These are phyloP conservation scores for Perognathus longimembris DNA, from an alignment of 2,113 vertebrate species.

Conservation along the genomic window DNA sequence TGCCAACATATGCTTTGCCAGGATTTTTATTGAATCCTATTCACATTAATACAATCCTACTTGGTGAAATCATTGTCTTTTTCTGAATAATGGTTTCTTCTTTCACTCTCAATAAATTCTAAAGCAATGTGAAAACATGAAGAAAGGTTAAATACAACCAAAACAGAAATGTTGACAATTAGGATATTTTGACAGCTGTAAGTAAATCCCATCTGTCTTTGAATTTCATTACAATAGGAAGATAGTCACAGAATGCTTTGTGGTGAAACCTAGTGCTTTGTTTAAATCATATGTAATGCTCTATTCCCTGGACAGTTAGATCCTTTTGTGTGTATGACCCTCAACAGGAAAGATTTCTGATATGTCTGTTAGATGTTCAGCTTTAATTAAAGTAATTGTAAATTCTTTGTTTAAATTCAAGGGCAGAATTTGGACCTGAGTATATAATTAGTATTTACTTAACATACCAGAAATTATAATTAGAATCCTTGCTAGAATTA, in stretches of 20 bases:
- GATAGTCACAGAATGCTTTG: background rate
- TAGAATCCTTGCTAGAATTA: slow-evolving; percentile 22
- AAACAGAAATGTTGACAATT: background rate
- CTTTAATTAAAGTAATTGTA: slow-evolving; percentile 62
- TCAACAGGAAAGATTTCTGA: slow-evolving; percentile 4
- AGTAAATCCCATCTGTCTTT: background rate
- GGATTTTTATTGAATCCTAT: background rate
- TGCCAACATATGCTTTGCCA: background rate
- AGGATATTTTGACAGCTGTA: background rate
- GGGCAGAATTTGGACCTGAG: slow-evolving; percentile 33
- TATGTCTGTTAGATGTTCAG: slow-evolving; percentile 36
- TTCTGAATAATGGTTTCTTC: background rate
- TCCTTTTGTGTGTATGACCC: background rate
- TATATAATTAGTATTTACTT: slow-evolving; percentile 70
- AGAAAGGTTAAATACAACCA: background rate
- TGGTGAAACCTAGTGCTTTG: background rate
- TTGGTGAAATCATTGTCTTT: background rate
- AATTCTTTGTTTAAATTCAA: slow-evolving; percentile 72
- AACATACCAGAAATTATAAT: slow-evolving; percentile 41
- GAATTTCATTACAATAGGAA: slow-evolving; percentile 14
- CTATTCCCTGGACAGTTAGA: background rate
- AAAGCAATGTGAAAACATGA: background rate
- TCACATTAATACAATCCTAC: background rate
- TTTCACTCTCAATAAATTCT: background rate
- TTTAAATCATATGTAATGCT: background rate